Base-by-base conservation (phyloP, 2,888 invertebrate species). In the Epinotia brunnichana region DNA sequence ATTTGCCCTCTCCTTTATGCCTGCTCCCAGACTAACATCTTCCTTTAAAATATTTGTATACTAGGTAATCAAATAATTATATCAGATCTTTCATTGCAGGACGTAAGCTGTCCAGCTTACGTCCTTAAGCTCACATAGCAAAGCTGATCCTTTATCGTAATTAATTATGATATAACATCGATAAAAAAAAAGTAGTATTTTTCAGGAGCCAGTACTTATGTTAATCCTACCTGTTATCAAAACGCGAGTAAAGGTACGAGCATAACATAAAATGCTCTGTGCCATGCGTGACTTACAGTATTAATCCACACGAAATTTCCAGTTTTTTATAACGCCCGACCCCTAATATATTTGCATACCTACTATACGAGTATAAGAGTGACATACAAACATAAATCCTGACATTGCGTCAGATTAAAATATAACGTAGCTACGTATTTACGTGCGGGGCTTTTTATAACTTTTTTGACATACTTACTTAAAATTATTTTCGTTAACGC, bases 261-360 rank as follows among this genome's bases (percentile, higher is more conserved):
- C 9, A 9, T 39, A 24, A n/a, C 62, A 29, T 29, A 29, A 44
- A 44, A 35, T 35, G 9, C 1, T 9, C 9, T 9, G 62, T 9
- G 10, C 59, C 68, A 41, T 62, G 74, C 72, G 72, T 69, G 74
- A 74, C 72, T 63, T 57, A 74, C 71, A 51, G 57, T 64, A 64
- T 71, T 74, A 74, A 71, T 69, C 71, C 60, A 51, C 60, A 72
- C 54, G 56, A 74, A 71, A 62, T 60, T 68, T 59, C 63, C 63
- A 68, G 63, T 69, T 74, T 72, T 74, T 74, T 72, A 69, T 72
- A 71, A 74, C 71, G 66, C 60, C 68, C 44, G 41, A 60, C 61
- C 70, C 74, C 63, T 71, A 68, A 74, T 64, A 72, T 71, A 74
- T 74, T 74, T 74, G 69, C 57, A 72, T 71, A 71, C 57, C 69